Evolutionary conservation across 2,888 invertebrate genomes (phyloP), one percentile per base, ranked within the genome.

Genomic region (Pseudolycoriella hygida): DNA sequence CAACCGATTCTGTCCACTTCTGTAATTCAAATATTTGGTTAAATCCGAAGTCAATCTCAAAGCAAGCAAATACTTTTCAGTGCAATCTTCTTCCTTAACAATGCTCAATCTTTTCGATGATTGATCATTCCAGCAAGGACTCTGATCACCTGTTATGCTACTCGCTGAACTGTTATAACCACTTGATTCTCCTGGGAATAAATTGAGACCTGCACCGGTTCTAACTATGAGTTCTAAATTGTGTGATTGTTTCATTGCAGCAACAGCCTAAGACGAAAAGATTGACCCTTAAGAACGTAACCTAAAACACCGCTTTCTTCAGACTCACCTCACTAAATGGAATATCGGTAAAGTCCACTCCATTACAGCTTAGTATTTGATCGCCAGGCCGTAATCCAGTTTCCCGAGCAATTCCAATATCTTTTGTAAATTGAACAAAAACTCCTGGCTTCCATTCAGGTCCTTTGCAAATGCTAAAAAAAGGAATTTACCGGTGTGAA

Each of bases 281-380:
- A 34, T 34, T 10, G 11, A 34, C 11, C 3, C 34, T 14, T 34
- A 14, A 14, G n/a, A 40, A 64, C 61, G 47, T 50, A 17, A 40
- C 4, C n/a, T 14, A 34, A 12, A 14, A 34, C n/a, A n/a, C n/a
- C n/a, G n/a, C n/a, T n/a, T n/a, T n/a, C n/a, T n/a, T n/a, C n/a
- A n/a, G n/a, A 25, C 25, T 8, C 8, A 80, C 82, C 70, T 88
- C 86, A 56, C 79, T 80, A 60, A 88, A 88, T 30, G 79, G 71
- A 51, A 86, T 77, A 61, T 82, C 82, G 47, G 73, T 68, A 58
- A 80, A 80, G 57, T 80, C 79, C 46, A 79, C 71, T 49, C 85
- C 87, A 60, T 94, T 93, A 62, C 92, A 92, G 53, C 81, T 80
- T 45, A 92, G 63, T 51, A 94, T 85, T 66, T 92, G 89, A 63